Evolutionary conservation across 2,113 vertebrate genomes (phyloP).

Genomic region (Rostratula benghalensis): DNA sequence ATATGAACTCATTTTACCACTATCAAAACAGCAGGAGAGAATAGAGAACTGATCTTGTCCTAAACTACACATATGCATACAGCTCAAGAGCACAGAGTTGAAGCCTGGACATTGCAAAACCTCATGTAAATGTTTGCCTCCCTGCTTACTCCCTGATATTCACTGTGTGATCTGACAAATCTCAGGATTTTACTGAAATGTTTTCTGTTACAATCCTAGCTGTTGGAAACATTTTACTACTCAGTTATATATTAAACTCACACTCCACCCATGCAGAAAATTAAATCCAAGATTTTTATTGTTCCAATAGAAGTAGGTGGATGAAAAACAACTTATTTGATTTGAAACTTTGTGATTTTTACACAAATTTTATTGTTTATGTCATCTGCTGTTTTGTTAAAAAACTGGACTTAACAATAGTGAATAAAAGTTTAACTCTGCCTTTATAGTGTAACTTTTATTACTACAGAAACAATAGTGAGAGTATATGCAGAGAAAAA

Average conservation of each 20-base stretch:
- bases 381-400: background rate
- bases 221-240: background rate
- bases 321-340: background rate
- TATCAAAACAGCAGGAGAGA: background rate
- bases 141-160: background rate
- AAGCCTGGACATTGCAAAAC: background rate
- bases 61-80: background rate
- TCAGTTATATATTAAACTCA: background rate
- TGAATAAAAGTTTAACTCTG: background rate
- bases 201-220: background rate
- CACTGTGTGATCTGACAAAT: background rate
- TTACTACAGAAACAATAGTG: background rate
- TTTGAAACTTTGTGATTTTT: background rate
- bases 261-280: background rate
- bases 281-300: background rate
- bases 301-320: background rate
- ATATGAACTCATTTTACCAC: background rate
- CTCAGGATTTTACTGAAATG: background rate
- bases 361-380: rapidly evolving
- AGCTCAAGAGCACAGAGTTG: background rate
- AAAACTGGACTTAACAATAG: background rate
- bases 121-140: background rate
- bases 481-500: background rate
- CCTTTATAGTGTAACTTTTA: background rate
- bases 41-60: background rate